phyloP scores from a whole-genome alignment of 2,113 vertebrate genomes.

The Cryptomyrus ogoouensis region DNA sequence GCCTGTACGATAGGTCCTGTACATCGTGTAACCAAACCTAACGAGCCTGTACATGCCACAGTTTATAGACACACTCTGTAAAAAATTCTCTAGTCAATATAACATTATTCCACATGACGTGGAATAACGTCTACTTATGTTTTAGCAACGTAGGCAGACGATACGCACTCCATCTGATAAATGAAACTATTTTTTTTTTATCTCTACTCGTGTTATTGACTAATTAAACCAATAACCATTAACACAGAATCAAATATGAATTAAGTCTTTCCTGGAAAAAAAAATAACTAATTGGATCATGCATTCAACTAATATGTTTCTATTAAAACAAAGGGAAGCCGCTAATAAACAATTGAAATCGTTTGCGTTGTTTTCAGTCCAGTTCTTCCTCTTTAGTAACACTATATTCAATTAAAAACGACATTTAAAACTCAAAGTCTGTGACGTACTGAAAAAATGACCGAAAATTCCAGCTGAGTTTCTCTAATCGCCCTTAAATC shows the following conservation, averaged over 20 bases:
- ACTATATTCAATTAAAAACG: neutral
- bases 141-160: neutral
- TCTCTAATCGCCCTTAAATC: neutral
- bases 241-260: neutral
- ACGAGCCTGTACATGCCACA: neutral
- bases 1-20: neutral
- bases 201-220: neutral
- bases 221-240: neutral
- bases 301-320: neutral
- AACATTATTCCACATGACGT: neutral
- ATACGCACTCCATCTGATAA: neutral
- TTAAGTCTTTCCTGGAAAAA: neutral
- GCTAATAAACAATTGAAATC: neutral
- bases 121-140: neutral
- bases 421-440: constrained; percentile 2
- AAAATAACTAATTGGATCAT: neutral
- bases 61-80: neutral
- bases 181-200: neutral
- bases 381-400: neutral
- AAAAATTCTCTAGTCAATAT: neutral
- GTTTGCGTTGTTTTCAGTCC: neutral
- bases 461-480: neutral
- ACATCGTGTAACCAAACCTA: neutral
- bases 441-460: neutral
- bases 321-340: neutral